Conservation (phyloP, 2,888 invertebrate species). For the Pogonocherus hispidulus region DNA sequence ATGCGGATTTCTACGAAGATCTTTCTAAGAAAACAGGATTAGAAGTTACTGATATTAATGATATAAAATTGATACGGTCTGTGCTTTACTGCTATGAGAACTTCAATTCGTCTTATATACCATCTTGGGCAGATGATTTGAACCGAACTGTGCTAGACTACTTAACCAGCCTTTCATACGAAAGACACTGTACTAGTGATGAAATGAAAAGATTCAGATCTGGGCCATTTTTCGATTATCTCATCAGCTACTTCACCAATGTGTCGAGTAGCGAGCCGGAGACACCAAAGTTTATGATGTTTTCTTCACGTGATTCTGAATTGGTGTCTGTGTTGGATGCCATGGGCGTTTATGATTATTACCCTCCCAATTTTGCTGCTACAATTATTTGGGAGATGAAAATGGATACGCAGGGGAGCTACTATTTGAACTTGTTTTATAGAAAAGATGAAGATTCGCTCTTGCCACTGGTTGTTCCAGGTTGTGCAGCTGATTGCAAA, state of each 20-base stretch:
- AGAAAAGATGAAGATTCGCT: background rate
- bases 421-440: background rate
- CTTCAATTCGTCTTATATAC: background rate
- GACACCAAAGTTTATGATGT: slow-evolving; percentile 76
- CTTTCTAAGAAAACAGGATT: slow-evolving; percentile 35
- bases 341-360: slow-evolving; percentile 75
- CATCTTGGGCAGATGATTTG: background rate
- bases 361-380: slow-evolving; percentile 76
- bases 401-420: slow-evolving; percentile 43
- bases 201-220: background rate
- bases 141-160: background rate
- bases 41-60: slow-evolving; percentile 26
- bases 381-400: slow-evolving; percentile 78
- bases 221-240: slow-evolving; percentile 7
- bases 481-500: slow-evolving; percentile 18
- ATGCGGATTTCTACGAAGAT: slow-evolving; percentile 4
- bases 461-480: background rate
- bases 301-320: slow-evolving; percentile 84
- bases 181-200: background rate
- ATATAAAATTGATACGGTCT: background rate
- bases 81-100: background rate
- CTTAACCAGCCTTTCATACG: background rate
- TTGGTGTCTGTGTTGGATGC: slow-evolving; percentile 76
- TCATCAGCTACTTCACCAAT: background rate
- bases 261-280: background rate